Conservation (phyloP, 2,113 vertebrate species). For the Tetraodon nigroviridis region DNA sequence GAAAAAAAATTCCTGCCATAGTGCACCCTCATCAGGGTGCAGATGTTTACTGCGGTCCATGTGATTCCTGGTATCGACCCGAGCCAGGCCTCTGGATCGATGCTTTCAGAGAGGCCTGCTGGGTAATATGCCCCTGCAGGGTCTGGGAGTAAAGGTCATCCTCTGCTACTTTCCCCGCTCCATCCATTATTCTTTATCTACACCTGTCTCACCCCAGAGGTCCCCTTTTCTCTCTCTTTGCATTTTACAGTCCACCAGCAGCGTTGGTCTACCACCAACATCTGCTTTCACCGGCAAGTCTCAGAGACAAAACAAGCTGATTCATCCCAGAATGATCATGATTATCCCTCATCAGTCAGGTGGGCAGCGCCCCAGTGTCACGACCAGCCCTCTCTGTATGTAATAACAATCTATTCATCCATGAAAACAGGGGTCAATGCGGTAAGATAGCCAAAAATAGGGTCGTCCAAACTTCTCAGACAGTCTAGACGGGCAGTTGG, state of each 20-base stretch:
- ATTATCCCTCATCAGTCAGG: background rate
- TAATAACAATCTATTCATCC: too few relatives aligned
- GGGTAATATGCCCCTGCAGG: constrained; percentile 43
- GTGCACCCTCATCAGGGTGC: constrained; percentile 47
- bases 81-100: constrained; percentile 41
- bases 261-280: too few relatives aligned
- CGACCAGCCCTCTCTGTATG: too few relatives aligned
- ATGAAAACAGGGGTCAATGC: background rate
- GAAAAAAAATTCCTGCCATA: constrained; percentile 18
- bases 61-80: constrained; percentile 48
- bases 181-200: constrained; percentile 18
- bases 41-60: constrained; percentile 45
- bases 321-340: too few relatives aligned
- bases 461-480: constrained; percentile 3
- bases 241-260: constrained; percentile 12
- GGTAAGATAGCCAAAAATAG: constrained; percentile 1
- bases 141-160: constrained; percentile 53
- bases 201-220: background rate
- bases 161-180: constrained; percentile 11
- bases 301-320: too few relatives aligned
- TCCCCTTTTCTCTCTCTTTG: constrained; percentile 2
- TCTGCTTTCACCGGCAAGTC: too few relatives aligned
- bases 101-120: constrained; percentile 30
- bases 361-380: background rate
- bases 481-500: constrained; percentile 4